Evolutionary conservation across 2,888 invertebrate species (phyloP).

Genomic region (Andrena camellia): DNA sequence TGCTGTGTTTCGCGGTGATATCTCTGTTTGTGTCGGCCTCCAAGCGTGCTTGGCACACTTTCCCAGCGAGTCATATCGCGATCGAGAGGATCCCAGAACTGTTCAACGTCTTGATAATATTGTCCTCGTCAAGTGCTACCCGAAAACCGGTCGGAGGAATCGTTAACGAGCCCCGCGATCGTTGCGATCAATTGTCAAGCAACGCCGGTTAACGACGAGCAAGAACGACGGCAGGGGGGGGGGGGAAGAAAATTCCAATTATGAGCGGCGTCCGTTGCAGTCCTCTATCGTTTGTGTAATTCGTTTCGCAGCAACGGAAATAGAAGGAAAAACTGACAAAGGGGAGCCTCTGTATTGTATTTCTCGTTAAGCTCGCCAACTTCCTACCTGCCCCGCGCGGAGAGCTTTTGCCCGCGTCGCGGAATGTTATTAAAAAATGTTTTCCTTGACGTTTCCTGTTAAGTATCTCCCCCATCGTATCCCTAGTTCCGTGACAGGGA

Average conservation of each 20-base stretch:
- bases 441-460: background rate
- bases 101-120: too few species aligned
- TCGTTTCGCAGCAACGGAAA: background rate
- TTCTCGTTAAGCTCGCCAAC: slow-evolving; percentile 27
- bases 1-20: too few species aligned
- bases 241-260: slow-evolving; percentile 44
- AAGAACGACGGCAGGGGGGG: background rate
- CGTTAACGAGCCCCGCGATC: slow-evolving; percentile 15
- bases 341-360: background rate
- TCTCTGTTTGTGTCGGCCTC: too few species aligned
- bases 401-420: background rate
- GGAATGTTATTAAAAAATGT: background rate
- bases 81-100: too few species aligned
- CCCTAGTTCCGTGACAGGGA: too few species aligned
- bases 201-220: slow-evolving; percentile 2
- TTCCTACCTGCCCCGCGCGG: background rate
- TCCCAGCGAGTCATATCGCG: too few species aligned
- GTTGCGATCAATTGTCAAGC: slow-evolving; percentile 32
- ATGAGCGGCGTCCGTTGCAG: slow-evolving; percentile 23
- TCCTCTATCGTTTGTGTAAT: slow-evolving; percentile 35
- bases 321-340: background rate
- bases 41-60: too few species aligned
- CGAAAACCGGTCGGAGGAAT: slow-evolving; percentile 18
- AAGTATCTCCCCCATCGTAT: background rate
- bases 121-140: background rate